Evolutionary conservation across 2,888 invertebrate genomes (phyloP), one percentile per base, ranked within the genome.

Genomic region (Timema cristinae): DNA sequence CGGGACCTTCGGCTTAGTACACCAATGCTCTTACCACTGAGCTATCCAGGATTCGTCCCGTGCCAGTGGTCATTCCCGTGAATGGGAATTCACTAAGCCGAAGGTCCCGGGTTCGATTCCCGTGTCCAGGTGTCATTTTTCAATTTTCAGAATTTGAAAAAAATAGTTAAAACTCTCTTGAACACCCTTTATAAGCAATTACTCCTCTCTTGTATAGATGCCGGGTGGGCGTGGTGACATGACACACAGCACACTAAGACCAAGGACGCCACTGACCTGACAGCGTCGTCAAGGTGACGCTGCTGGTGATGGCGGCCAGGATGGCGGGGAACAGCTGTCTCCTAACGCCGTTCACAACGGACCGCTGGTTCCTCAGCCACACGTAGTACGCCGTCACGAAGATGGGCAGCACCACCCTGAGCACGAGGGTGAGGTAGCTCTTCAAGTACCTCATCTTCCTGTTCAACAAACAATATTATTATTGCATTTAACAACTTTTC

Each of bases 281-380:
- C 0, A 82, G 80, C 56, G 83, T 81, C n/a, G 82, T 81, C 0
- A 82, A 80, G 56, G 83, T 81, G 16, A 83, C 73, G 72, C 80
- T 81, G 73, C 82, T 82, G 50, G 80, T 82, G 51, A 82, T 69
- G 71, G 82, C 81, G 2, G 82, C 82, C 8, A 81, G 76, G 15
- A 83, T 70, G 0, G 82, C 78, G 6, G 83, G 83, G 50, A 81
- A 76, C 49, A 83, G 73, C 69, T 81, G 80, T 69, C 79, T 76
- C 47, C 81, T 77, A 32, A 82, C 76, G 74, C 78, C 80, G 70
- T 81, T 79, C 9, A 82, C 77, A 6, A 82, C 77, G 13, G 76
- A 76, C 70, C 81, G 80, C 73, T 81, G 81, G 72, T 82, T 81
- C 49, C 81, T 76, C 48, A 82, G 74, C 73, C 80, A 79, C 0